phyloP scores from a whole-genome alignment of 2,113 vertebrate species.

The Leucopternis melanops region DNA sequence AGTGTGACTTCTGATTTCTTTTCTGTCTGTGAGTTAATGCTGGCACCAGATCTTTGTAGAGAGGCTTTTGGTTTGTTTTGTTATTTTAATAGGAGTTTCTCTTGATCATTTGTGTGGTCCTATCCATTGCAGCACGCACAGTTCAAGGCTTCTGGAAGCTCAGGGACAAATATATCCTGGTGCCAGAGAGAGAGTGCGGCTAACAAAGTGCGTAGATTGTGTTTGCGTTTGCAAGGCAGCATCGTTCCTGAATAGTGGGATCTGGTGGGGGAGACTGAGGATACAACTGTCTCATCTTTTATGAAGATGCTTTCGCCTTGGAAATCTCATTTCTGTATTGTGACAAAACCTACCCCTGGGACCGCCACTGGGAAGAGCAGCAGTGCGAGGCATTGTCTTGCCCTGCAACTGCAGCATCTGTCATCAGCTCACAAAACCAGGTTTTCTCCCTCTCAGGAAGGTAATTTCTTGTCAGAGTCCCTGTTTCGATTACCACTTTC shows the following conservation, averaged over 20 bases:
- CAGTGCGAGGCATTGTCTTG: background rate
- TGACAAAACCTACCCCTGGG: background rate
- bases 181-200: background rate
- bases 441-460: background rate
- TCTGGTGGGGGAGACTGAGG: background rate
- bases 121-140: background rate
- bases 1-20: background rate
- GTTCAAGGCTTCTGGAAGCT: background rate
- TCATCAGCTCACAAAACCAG: background rate
- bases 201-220: background rate
- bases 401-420: background rate
- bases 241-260: background rate
- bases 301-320: background rate
- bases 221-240: background rate
- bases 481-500: background rate
- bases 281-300: background rate
- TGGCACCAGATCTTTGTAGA: background rate
- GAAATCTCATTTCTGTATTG: background rate
- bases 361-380: background rate
- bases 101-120: background rate
- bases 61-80: background rate
- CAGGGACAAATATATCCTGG: background rate
- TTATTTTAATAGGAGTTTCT: background rate
- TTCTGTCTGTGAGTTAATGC: background rate
- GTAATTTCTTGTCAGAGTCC: background rate